phyloP scores from a whole-genome alignment of 2,888 invertebrate genomes.

The Hipparchia sbordonii region DNA sequence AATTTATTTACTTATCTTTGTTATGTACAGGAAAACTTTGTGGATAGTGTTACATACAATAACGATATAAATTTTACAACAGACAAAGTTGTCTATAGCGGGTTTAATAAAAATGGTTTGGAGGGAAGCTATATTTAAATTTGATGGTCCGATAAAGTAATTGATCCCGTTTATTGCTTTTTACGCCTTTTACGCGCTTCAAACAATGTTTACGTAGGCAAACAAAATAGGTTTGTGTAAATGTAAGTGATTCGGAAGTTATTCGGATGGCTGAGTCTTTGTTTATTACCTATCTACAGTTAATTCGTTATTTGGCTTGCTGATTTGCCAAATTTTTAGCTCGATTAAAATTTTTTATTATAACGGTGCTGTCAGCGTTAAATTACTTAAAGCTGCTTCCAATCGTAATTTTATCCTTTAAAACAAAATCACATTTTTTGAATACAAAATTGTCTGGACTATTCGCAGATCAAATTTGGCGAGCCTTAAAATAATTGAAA shows the following conservation, averaged over 20 bases:
- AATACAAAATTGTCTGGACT: neutral
- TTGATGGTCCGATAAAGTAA: conserved; percentile 20
- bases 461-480: too few relatives aligned
- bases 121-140: conserved; percentile 13
- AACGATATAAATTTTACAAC: neutral
- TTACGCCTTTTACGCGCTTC: conserved; percentile 27
- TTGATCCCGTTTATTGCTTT: conserved; percentile 29
- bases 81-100: neutral
- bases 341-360: neutral
- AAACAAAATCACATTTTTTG: neutral
- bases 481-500: neutral
- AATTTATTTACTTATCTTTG: neutral
- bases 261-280: conserved; percentile 19
- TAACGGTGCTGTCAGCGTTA: neutral
- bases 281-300: neutral
- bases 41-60: neutral
- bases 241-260: conserved; percentile 18
- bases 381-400: conserved; percentile 1
- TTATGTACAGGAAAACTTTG: neutral
- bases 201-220: conserved; percentile 27
- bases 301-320: conserved; percentile 1
- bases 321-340: neutral
- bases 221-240: conserved; percentile 30
- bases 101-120: conserved; percentile 3
- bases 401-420: neutral